phyloP scores from a whole-genome alignment of 1,140 invertebrate species.

The Drosophila kepulauana region DNA sequence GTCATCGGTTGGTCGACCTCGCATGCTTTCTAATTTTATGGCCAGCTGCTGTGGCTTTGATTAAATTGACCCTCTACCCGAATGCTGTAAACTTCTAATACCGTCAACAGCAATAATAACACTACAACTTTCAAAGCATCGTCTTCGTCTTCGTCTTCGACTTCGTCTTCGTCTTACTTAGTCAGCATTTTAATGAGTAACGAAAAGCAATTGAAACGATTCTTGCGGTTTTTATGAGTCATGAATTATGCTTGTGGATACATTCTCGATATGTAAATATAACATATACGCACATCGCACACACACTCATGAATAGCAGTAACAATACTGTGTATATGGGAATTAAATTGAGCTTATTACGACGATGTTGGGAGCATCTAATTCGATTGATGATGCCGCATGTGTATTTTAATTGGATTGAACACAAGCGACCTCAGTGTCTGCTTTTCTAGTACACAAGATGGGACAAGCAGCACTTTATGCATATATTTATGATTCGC shows the following conservation, averaged over 20 bases:
- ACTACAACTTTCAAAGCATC: background rate
- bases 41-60: slow-evolving; percentile 37
- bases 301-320: slow-evolving; percentile 2
- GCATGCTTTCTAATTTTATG: slow-evolving; percentile 44
- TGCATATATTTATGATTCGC: too few species aligned
- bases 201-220: slow-evolving; percentile 33
- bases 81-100: slow-evolving; percentile 28
- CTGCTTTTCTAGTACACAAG: background rate
- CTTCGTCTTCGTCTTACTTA: slow-evolving; percentile 17
- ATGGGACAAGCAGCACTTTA: too few species aligned
- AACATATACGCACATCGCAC: background rate
- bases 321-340: background rate
- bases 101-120: background rate
- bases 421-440: background rate
- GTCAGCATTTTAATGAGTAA: slow-evolving; percentile 42
- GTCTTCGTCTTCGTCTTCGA: background rate
- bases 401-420: too few species aligned
- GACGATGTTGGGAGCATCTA: background rate
- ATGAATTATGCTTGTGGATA: slow-evolving; percentile 18
- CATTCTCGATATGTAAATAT: slow-evolving; percentile 25
- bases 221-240: slow-evolving; percentile 35
- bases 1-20: slow-evolving; percentile 22
- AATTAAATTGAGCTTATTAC: slow-evolving; percentile 25
- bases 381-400: slow-evolving; percentile 3
- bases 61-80: slow-evolving; percentile 15